Conservation (phyloP, 2,113 vertebrate species). For the Anser brachyrhynchus region DNA sequence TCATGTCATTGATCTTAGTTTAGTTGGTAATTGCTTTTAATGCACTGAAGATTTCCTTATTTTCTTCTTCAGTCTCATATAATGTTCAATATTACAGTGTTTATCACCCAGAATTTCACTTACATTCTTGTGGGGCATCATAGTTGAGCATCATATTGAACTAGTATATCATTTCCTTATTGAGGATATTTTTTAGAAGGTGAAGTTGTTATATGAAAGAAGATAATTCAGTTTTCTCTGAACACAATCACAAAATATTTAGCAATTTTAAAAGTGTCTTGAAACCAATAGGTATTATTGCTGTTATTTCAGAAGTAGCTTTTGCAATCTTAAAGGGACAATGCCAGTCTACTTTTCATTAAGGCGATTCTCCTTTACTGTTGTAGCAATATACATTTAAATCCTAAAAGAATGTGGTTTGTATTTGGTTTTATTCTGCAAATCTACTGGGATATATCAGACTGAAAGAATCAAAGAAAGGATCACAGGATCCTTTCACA, state of each 20-base stretch:
- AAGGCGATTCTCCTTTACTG: neutral
- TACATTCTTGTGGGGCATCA: neutral
- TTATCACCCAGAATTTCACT: slow-evolving; percentile 32
- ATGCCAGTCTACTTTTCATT: neutral
- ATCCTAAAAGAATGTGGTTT: neutral
- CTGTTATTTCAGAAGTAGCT: neutral
- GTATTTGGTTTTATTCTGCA: neutral
- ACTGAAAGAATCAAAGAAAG: neutral
- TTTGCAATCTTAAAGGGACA: neutral
- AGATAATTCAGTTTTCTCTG: neutral
- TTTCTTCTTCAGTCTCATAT: slow-evolving; percentile 11
- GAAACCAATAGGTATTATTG: neutral
- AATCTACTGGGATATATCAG: neutral
- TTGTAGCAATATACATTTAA: neutral
- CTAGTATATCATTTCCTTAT: slow-evolving; percentile 9
- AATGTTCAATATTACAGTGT: slow-evolving; percentile 16
- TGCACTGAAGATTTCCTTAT: slow-evolving; percentile 27
- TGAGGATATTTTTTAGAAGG: neutral
- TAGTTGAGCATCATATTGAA: slow-evolving; percentile 11
- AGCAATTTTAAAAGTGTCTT: neutral
- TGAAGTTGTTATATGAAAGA: neutral
- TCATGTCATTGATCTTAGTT: slow-evolving; percentile 41
- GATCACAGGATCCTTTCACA: neutral
- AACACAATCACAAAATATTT: neutral
- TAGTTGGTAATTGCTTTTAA: slow-evolving; percentile 65